Conservation (phyloP, 2,888 invertebrate species). For the Selenia dentaria region DNA sequence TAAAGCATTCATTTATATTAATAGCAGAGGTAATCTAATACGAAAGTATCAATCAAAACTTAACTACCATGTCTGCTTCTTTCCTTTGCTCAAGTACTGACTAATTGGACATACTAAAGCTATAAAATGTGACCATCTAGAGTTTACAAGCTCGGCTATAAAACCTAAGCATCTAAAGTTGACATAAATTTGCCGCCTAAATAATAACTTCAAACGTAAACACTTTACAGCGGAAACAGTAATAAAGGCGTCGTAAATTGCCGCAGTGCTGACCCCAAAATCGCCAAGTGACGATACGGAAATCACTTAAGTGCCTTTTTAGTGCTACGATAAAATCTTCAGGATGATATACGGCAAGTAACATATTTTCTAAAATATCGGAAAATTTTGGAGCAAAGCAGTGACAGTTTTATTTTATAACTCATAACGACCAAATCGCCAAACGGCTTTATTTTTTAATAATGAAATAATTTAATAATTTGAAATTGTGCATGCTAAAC, state of each 20-base stretch:
- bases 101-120: neutral
- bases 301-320: slow-evolving; percentile 35
- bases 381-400: neutral
- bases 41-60: too few species aligned
- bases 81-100: neutral
- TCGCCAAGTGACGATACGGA: slow-evolving; percentile 17
- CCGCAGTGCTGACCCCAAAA: slow-evolving; percentile 12
- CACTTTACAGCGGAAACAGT: slow-evolving; percentile 17
- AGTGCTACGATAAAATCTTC: slow-evolving; percentile 29
- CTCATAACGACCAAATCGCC: too few species aligned
- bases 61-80: too few species aligned
- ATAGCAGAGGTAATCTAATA: too few species aligned
- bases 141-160: neutral
- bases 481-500: too few species aligned
- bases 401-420: too few species aligned
- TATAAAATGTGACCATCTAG: neutral
- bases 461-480: too few species aligned
- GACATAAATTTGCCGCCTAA: neutral
- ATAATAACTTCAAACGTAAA: slow-evolving; percentile 9
- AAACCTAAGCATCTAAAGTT: neutral
- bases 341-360: slow-evolving; percentile 3
- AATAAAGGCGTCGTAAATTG: slow-evolving; percentile 21
- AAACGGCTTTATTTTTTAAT: too few species aligned
- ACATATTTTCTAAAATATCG: slow-evolving; percentile 7
- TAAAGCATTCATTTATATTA: too few species aligned